Evolutionary conservation across 2,888 invertebrate species (phyloP), one percentile per base, ranked within the genome.

Genomic region (Agriopis leucophaearia): DNA sequence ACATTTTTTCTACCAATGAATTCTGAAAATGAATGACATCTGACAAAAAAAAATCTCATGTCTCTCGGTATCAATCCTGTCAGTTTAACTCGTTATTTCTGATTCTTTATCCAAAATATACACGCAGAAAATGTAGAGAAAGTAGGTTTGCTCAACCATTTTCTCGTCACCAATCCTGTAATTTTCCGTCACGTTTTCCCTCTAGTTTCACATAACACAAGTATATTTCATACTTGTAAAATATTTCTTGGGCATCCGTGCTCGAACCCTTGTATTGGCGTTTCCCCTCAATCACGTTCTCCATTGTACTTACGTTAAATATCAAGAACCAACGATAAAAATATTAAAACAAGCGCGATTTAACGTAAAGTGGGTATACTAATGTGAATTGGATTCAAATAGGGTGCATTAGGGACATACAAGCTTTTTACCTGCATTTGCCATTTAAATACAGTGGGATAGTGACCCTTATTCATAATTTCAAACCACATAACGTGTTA

Each of bases 331-430:
- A 10, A 45, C 54, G 45, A 55, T 61, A 57, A 71, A 74, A 69
- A 38, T 74, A 74, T 72, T 65, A 50, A 71, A 67, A 65, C 50
- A 50, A 51, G 45, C 50, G 52, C 57, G 50, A 42, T 60, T 47
- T 58, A 47, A 52, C 61, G 69, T 73, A 70, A 47, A 45, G 44
- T 12, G 44, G 18, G 27, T 36, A 15, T 48, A 8, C 12, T 16
- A 52, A 62, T 69, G 38, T 54, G 51, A 36, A 50, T 1, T 12
- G 55, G 51, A 64, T 64, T 64, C 16, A 57, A 54, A 62, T 62
- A 2, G 9, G 45, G 50, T 40, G 61, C 38, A 57, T 59, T 45
- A 15, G n/a, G n/a, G 47, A 35, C 54, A 36, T 66, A 47, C 36
- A 50, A 47, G 50, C 45, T 54, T 66, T 27, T 66, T 57, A 64